Evolutionary conservation across 2,888 invertebrate genomes (phyloP), one percentile per base, ranked within the genome.

Genomic region (Villa cingulata): DNA sequence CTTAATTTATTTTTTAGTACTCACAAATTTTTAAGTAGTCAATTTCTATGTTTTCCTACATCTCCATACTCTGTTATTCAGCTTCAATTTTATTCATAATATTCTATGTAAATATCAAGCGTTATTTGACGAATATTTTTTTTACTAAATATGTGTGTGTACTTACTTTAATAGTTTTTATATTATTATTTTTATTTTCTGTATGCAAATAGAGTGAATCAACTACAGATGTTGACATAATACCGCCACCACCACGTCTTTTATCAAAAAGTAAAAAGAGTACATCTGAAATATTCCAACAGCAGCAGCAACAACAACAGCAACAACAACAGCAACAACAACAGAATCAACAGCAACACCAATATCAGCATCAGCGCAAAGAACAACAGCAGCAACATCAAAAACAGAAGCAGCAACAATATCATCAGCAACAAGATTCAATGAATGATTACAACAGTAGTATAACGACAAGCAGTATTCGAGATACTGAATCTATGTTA

Each of bases 321-420:
- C 18, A 12, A 15, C 16, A 39, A 12, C 23, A 15, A 34, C n/a
- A 36, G 16, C 16, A 36, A 16, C 23, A 61, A 57, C 53, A 37
- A 65, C 68, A 58, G 68, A 67, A 52, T 66, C 68, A 42, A 64
- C 68, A 51, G 68, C 67, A 48, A 65, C 68, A 16, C 65, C 69
- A 46, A 65, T 66, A n/a, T 45, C 61, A 41, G 58, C 41, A 40
- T 19, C 68, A 51, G 68, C 67, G 48, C 66, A 69, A 16, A 65
- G 68, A 46, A 65, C 65, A n/a, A 44, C 61, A 41, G 58, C 42
- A 41, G 17, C n/a, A 36, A 36, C 16, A 36, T 12, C 36, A 61
- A 57, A 53, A 19, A 36, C 36, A 56, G 56, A 47, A 54, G 50
- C 45, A 48, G 53, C 42, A 63, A 63, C 53, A 55, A 62, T 57